These are phyloP conservation scores for Sorex maritimensis DNA, from an alignment of 2,797 vertebrate species.

Conservation along the genomic window DNA sequence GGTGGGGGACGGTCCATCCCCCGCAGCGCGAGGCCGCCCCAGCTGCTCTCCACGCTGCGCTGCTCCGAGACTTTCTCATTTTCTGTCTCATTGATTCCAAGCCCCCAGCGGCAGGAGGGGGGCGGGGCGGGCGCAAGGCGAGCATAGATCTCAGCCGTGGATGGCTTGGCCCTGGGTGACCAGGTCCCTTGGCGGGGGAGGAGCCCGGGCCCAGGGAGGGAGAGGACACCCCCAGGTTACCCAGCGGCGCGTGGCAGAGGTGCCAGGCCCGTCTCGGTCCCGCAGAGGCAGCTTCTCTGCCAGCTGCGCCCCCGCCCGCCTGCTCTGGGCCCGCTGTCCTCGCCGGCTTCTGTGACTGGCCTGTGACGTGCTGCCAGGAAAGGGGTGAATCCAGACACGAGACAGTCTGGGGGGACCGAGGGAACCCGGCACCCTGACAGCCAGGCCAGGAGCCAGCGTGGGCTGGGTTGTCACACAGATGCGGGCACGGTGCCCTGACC, in stretches of 20 bases:
- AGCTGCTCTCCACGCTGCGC: conserved; percentile 80
- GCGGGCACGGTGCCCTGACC: not conserved
- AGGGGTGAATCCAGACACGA: not conserved
- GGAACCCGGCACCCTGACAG: not conserved
- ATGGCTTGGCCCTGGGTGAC: too few species aligned
- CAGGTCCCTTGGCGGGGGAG: too few species aligned
- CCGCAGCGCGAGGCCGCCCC: conserved; percentile 41
- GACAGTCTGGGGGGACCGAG: not conserved
- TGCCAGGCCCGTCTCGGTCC: not conserved
- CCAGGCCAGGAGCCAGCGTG: not conserved
- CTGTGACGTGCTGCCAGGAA: not conserved
- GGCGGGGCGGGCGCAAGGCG: too few species aligned
- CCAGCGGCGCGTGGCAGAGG: not conserved
- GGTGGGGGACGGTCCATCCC: conserved; percentile 6
- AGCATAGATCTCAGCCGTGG: too few species aligned
- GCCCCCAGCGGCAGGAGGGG: conserved; percentile 49
- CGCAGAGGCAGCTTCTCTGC: not conserved
- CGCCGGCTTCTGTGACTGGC: too few species aligned
- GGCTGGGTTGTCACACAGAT: not conserved
- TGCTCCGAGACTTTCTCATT: conserved; percentile 80
- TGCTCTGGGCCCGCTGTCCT: not conserved
- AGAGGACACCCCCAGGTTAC: not conserved
- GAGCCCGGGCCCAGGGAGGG: not conserved
- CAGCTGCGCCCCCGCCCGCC: not conserved
- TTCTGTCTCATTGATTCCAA: conserved; percentile 79